Evolutionary conservation across 2,113 vertebrate genomes (phyloP).

Genomic region (Hemichromis elongatus): DNA sequence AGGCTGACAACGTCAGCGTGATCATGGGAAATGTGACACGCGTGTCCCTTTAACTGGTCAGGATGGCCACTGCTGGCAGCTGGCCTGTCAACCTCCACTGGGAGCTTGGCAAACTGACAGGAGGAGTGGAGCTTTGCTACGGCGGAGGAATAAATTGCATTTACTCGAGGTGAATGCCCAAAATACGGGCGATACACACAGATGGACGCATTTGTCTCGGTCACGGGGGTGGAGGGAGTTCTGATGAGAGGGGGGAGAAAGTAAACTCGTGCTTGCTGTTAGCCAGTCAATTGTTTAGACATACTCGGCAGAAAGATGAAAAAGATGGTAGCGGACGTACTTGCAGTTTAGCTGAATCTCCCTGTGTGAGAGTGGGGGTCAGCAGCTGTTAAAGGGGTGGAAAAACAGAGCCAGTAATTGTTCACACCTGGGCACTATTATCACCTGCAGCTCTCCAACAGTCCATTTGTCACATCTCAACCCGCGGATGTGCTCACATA

Average conservation of each 20-base stretch:
- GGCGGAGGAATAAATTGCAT: slow-evolving; percentile 56
- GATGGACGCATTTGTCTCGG: slow-evolving; percentile 12
- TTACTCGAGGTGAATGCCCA: slow-evolving; percentile 43
- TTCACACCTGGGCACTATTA: slow-evolving; percentile 44
- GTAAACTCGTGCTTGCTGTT: neutral
- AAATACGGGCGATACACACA: neutral
- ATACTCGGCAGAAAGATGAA: slow-evolving; percentile 39
- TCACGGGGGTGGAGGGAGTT: neutral
- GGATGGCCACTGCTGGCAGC: slow-evolving; percentile 59
- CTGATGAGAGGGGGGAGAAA: slow-evolving; percentile 4
- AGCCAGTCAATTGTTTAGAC: slow-evolving; percentile 30
- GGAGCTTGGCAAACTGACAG: slow-evolving; percentile 61
- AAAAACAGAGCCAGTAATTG: slow-evolving; percentile 19
- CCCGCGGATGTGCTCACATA: neutral
- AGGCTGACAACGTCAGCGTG: slow-evolving; percentile 55
- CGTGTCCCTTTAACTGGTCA: slow-evolving; percentile 60
- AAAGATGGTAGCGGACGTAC: slow-evolving; percentile 18
- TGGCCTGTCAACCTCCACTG: slow-evolving; percentile 55
- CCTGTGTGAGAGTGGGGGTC: neutral
- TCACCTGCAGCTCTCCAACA: slow-evolving; percentile 12
- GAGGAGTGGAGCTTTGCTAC: slow-evolving; percentile 51
- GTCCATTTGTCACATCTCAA: neutral
- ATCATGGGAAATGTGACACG: slow-evolving; percentile 65
- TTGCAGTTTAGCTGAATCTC: slow-evolving; percentile 13
- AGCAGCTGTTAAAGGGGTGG: slow-evolving; percentile 1